Evolutionary conservation across 2,113 vertebrate species (phyloP), one percentile per base, ranked within the genome.

Genomic region (Oreochromis aureus): DNA sequence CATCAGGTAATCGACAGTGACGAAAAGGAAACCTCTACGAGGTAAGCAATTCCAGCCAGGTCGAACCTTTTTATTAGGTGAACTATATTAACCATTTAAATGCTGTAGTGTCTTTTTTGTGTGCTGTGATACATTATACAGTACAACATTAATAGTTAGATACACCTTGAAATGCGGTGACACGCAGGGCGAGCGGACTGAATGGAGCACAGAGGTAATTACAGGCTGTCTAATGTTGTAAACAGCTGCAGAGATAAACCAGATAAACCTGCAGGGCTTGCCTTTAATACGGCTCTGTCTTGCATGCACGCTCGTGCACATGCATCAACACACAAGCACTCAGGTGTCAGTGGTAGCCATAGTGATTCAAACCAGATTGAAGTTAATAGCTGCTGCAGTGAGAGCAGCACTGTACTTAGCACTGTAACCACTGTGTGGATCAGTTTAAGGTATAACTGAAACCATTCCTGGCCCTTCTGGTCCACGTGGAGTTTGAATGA

Each of bases 181-280:
- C 39, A 34, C 39, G 54, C 46, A 54, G 66, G 54, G n/a, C 5
- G n/a, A 71, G 36, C 81, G 82, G 82, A 19, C 18, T 51, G 32
- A 83, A 82, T 54, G 10, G 18, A 86, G 86, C 80, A 13, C 32
- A 69, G 39, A 78, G 36, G 22, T 94, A 91, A 94, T 91, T 93
- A 90, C 24, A 89, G 66, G 51, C 30, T 54, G 69, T 71, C 24
- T 87, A 84, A 81, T 86, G 83, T 89, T 86, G 86, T 87, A 58
- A 92, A 90, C 86, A 53, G 53, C 91, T 91, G 86, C 85, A 89
- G 83, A 85, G 83, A 84, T 86, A 87, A 94, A 93, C 89, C 80
- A 89, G 94, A 93, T 91, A 87, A 93, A 94, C 92, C 93, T 93
- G 94, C 87, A 91, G 81, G 86, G 79, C 94, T 85, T 27, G 88